Percentiles rank a stretch among this genome's conserved stretches.
Conservation (phyloP, 2,797 vertebrate species). For the Spinus olivaceus region DNA sequence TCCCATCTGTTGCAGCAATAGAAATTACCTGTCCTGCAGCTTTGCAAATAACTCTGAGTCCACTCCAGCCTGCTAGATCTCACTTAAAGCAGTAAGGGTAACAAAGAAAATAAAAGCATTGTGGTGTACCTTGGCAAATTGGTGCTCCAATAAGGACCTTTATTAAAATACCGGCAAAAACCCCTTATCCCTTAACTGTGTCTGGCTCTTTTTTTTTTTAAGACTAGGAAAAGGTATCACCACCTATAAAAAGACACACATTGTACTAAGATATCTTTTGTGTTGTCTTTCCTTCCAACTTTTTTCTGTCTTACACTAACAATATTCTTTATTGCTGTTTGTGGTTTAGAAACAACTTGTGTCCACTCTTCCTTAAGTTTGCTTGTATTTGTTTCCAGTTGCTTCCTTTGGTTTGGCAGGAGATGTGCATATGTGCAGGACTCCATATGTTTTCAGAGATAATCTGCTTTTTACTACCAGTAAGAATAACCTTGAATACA, state of each 20-base stretch:
- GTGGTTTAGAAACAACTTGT: background rate
- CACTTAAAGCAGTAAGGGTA: background rate
- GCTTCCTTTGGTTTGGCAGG: background rate
- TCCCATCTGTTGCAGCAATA: background rate
- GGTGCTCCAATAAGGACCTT: background rate
- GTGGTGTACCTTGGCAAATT: background rate
- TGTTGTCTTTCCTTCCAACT: background rate
- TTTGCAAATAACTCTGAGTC: background rate
- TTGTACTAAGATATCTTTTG: background rate
- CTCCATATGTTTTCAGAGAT: conserved; percentile 42
- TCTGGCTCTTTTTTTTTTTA: background rate
- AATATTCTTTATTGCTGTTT: background rate
- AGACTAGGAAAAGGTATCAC: background rate
- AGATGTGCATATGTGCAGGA: background rate
- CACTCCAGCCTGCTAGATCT: background rate
- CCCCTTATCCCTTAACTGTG: fast-evolving
- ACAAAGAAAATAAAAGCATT: background rate
- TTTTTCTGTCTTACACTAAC: background rate
- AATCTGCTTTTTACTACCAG: conserved; percentile 63
- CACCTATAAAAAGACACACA: background rate
- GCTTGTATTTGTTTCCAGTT: conserved; percentile 1
- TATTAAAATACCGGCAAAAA: background rate
- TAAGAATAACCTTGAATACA: conserved; percentile 61
- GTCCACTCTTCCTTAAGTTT: background rate
- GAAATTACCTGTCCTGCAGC: background rate